Conservation (phyloP, 2,797 vertebrate species). For the Characodon lateralis region DNA sequence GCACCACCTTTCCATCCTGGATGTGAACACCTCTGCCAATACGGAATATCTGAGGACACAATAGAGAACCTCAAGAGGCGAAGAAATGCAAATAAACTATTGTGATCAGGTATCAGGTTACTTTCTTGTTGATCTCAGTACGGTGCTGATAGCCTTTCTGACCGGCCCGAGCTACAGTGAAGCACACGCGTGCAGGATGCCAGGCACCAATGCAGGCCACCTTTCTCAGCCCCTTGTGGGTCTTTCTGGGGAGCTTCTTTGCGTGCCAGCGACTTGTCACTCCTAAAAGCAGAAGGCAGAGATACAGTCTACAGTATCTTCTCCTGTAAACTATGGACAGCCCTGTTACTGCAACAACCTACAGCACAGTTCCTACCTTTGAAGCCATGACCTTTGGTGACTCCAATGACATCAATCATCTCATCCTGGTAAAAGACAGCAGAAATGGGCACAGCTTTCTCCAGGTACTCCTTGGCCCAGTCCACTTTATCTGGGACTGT, state of each 20-base stretch:
- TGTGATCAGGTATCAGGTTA: conserved; percentile 33
- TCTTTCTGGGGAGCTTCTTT: conserved; percentile 96
- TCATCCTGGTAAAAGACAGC: conserved; percentile 89
- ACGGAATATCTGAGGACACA: conserved; percentile 85
- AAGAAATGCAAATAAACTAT: not conserved
- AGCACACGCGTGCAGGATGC: conserved; percentile 91
- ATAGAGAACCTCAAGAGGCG: not conserved
- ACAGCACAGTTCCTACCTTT: conserved; percentile 83
- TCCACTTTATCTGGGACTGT: conserved; percentile 90
- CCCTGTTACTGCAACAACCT: not conserved
- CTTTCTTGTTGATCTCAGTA: conserved; percentile 97
- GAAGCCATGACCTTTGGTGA: conserved; percentile 90
- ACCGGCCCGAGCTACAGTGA: conserved; percentile 90
- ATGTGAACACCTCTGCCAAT: conserved; percentile 85
- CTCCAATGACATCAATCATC: conserved; percentile 93
- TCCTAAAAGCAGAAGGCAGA: conserved; percentile 70
- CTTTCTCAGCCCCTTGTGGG: conserved; percentile 94
- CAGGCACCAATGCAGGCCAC: conserved; percentile 97
- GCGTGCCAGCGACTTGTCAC: conserved; percentile 92
- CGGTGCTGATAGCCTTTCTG: conserved; percentile 96
- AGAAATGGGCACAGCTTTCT: conserved; percentile 87
- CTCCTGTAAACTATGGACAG: not conserved
- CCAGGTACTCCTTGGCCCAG: conserved; percentile 90
- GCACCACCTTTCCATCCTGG: conserved; percentile 89
- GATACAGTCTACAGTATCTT: not conserved